Conservation (phyloP, 1,140 invertebrate species). For the Homarus americanus region DNA sequence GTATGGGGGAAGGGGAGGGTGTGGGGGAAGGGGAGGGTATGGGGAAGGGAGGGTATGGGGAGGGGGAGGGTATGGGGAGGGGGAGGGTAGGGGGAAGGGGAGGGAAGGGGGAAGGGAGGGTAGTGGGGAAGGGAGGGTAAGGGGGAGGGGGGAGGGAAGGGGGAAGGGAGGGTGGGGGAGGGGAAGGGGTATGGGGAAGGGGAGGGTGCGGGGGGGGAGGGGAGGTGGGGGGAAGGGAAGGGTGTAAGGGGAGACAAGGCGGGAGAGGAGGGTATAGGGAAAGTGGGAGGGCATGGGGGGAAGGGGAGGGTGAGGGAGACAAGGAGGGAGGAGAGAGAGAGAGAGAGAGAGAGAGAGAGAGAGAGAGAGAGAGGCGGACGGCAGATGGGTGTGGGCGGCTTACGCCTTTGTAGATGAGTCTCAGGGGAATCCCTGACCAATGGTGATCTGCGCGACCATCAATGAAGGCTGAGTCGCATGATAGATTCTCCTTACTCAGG, state of each 20-base stretch:
- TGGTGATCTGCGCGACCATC: slow-evolving; percentile 22
- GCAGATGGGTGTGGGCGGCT: background rate
- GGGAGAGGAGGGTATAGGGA: background rate
- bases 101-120: no score
- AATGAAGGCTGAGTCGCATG: slow-evolving; percentile 18
- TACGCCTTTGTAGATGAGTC: background rate
- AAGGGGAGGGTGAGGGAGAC: background rate
- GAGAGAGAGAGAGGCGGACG: slow-evolving; percentile 22
- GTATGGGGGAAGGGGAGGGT: no score
- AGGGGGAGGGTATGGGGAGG: no score
- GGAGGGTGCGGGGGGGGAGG: background rate
- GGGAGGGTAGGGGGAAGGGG: no score
- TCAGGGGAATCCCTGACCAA: background rate
- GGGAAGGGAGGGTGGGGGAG: background rate
- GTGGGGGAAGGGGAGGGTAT: no score
- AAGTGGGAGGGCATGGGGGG: background rate
- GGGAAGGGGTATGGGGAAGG: background rate
- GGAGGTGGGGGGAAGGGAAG: background rate
- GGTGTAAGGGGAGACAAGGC: background rate
- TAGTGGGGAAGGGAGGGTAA: no score
- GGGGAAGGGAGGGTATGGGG: no score
- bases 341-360: slow-evolving; percentile 46
- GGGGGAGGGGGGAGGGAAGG: background rate
- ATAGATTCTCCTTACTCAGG: slow-evolving; percentile 2
- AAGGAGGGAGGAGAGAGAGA: background rate